Evolutionary conservation across 2,888 invertebrate genomes (phyloP).

Genomic region (Andricus curvator): DNA sequence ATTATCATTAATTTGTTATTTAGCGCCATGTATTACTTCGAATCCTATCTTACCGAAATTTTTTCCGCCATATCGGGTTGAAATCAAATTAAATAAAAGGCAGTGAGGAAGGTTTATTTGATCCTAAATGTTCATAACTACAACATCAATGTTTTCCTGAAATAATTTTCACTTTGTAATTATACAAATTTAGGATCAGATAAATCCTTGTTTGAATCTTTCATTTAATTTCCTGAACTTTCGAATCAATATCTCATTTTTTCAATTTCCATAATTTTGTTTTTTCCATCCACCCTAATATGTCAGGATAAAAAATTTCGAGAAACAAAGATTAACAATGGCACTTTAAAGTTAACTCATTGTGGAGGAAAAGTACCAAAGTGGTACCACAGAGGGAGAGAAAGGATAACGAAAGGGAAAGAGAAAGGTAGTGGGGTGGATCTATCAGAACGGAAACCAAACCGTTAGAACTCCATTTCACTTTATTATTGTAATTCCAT

Average conservation of each 20-base stretch:
- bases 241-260: no score
- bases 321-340: slow-evolving; percentile 56
- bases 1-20: neutral
- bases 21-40: neutral
- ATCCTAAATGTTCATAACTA: no score
- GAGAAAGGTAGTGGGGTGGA: neutral
- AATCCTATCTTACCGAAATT: no score
- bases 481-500: slow-evolving; percentile 69
- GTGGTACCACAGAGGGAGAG: slow-evolving; percentile 8
- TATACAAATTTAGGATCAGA: no score
- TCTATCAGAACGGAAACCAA: slow-evolving; percentile 35
- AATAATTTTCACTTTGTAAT: neutral
- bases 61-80: neutral
- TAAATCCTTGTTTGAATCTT: no score
- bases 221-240: no score
- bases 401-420: neutral
- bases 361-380: neutral
- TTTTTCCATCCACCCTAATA: no score
- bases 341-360: slow-evolving; percentile 55
- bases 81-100: neutral
- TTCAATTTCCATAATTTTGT: no score
- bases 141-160: neutral
- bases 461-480: slow-evolving; percentile 67
- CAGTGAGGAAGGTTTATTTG: neutral
- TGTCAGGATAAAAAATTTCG: neutral